These are phyloP conservation scores for Actias luna DNA, from an alignment of 2,888 invertebrate species.

Conservation along the genomic window DNA sequence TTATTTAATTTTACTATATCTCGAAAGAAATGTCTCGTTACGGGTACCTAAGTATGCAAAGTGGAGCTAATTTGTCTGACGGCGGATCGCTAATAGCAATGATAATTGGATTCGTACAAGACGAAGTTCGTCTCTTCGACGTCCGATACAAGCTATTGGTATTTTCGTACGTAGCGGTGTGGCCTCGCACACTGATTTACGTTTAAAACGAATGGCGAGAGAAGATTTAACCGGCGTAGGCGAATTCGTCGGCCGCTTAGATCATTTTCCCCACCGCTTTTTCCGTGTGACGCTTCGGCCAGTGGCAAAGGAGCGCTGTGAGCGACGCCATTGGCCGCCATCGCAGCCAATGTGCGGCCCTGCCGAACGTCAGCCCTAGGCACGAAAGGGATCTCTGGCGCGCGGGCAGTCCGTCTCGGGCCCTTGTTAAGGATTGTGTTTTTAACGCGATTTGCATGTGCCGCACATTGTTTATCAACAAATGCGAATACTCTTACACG, in stretches of 20 bases:
- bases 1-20: background rate
- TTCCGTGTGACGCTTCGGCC: conserved; percentile 51
- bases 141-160: conserved; percentile 55
- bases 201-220: conserved; percentile 57
- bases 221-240: conserved; percentile 46
- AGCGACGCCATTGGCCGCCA: conserved; percentile 53
- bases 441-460: conserved; percentile 50
- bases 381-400: conserved; percentile 63
- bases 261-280: conserved; percentile 70
- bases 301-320: conserved; percentile 51
- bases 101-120: conserved; percentile 12
- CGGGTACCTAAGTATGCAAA: no score
- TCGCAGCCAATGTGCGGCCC: conserved; percentile 57
- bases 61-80: conserved; percentile 5
- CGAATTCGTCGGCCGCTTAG: conserved; percentile 46
- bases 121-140: conserved; percentile 13
- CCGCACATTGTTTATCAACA: conserved; percentile 53
- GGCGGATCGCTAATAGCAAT: conserved; percentile 1
- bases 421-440: conserved; percentile 67
- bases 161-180: conserved; percentile 55
- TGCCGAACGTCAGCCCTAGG: conserved; percentile 56
- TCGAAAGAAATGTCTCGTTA: background rate
- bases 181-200: conserved; percentile 58
- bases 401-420: conserved; percentile 66
- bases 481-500: conserved; percentile 53